phyloP scores from a whole-genome alignment of 2,113 vertebrate genomes.

The Ceyx cyanopectus region DNA sequence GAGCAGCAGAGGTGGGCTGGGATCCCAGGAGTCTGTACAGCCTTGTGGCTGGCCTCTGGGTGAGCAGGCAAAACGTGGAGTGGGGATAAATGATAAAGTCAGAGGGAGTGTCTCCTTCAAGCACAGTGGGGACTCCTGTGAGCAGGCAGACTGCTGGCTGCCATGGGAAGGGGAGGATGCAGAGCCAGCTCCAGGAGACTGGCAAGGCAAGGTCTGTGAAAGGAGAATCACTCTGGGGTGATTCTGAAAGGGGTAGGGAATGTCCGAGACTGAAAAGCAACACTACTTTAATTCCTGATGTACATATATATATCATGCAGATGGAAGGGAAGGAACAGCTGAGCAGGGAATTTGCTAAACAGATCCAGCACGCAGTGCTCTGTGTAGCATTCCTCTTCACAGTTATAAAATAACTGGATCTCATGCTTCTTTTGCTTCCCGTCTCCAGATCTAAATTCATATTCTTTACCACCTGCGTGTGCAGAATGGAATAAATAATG shows the following conservation, averaged over 20 bases:
- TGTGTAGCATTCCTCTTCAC: constrained; percentile 25
- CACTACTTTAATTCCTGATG: not conserved
- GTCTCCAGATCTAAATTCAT: constrained; percentile 65
- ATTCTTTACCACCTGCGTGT: constrained; percentile 71
- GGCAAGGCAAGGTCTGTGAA: not conserved
- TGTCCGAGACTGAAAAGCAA: not conserved
- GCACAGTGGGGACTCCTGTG: accelerated
- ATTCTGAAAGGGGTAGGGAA: not conserved
- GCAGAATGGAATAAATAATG: constrained; percentile 73
- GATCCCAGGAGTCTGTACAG: not conserved
- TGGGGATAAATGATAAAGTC: not conserved
- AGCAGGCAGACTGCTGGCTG: not conserved
- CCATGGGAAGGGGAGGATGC: not conserved
- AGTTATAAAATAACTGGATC: constrained; percentile 56
- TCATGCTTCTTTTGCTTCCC: constrained; percentile 53
- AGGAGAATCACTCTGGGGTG: not conserved
- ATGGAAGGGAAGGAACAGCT: not conserved
- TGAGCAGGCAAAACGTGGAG: not conserved
- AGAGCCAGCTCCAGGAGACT: not conserved
- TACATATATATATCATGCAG: not conserved
- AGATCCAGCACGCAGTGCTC: not conserved
- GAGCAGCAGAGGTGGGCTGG: not conserved
- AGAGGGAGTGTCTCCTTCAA: not conserved
- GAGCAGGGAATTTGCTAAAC: constrained; percentile 14
- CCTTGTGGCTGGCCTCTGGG: accelerated